Conservation (phyloP, 2,888 invertebrate species). For the Tetropium fuscum region DNA sequence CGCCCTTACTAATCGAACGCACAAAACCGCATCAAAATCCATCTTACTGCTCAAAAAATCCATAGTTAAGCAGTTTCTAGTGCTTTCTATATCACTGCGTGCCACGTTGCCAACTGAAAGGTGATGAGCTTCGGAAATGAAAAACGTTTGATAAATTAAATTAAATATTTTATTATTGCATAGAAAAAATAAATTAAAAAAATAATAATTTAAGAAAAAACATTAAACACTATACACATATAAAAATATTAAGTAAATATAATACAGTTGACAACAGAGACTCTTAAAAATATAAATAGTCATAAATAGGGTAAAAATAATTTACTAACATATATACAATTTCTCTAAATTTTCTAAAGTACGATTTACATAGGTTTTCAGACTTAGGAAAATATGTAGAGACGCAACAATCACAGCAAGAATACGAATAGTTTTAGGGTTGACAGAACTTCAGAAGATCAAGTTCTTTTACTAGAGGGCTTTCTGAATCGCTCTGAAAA, state of each 20-base stretch:
- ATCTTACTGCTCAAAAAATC: no score
- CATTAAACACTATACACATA: background rate
- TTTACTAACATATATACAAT: background rate
- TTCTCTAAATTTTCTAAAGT: background rate
- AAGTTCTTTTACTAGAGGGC: no score
- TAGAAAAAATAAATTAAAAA: constrained; percentile 24
- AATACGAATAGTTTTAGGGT: background rate
- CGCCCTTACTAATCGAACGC: no score
- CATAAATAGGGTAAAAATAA: constrained; percentile 3
- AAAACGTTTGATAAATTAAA: background rate
- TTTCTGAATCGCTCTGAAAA: no score
- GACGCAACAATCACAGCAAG: constrained; percentile 3
- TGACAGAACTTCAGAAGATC: no score
- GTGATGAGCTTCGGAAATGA: no score
- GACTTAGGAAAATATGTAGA: background rate
- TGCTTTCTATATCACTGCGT: no score
- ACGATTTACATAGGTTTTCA: background rate
- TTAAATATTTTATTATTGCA: constrained; percentile 16
- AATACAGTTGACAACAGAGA: constrained; percentile 17
- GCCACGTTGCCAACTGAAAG: no score
- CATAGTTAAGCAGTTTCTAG: no score
- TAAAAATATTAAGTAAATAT: constrained; percentile 20
- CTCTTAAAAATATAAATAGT: constrained; percentile 15
- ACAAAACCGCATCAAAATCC: no score
- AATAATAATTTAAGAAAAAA: constrained; percentile 17